Conservation (phyloP, 2,797 vertebrate species). For the Lateolabrax maculatus region DNA sequence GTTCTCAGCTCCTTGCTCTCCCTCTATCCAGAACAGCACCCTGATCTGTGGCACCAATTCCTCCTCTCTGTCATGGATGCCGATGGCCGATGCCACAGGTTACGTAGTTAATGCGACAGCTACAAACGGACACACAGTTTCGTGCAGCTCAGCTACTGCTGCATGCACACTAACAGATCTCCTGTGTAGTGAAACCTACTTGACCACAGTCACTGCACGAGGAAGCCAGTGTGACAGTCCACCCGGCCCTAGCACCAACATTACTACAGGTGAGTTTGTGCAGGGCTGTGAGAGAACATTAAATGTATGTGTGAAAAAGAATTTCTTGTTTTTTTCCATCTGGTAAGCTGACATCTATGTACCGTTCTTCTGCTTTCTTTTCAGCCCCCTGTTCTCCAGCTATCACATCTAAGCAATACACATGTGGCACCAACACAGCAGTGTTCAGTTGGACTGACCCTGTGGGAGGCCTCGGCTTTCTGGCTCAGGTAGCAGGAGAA, state of each 20-base stretch:
- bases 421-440: constrained; percentile 64
- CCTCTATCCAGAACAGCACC: constrained; percentile 55
- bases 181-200: constrained; percentile 73
- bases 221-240: constrained; percentile 70
- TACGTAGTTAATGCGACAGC: constrained; percentile 68
- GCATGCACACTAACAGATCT: constrained; percentile 71
- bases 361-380: constrained; percentile 3
- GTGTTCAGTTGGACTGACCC: constrained; percentile 71
- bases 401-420: constrained; percentile 54
- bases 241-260: constrained; percentile 49
- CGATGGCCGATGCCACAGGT: constrained; percentile 38
- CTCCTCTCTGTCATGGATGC: constrained; percentile 71
- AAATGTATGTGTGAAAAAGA: neutral
- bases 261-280: constrained; percentile 70
- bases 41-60: constrained; percentile 72
- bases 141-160: constrained; percentile 53
- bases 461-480: constrained; percentile 62
- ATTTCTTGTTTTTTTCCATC: neutral
- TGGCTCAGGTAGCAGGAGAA: constrained; percentile 50
- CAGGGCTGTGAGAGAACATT: neutral
- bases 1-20: constrained; percentile 79
- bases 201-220: constrained; percentile 51
- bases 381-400: constrained; percentile 80
- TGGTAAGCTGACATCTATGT: neutral
- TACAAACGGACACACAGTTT: constrained; percentile 51